Percentiles rank a stretch among this genome's conserved stretches.
phyloP scores from a whole-genome alignment of 1,140 invertebrate species.

The Babylonia areolata region DNA sequence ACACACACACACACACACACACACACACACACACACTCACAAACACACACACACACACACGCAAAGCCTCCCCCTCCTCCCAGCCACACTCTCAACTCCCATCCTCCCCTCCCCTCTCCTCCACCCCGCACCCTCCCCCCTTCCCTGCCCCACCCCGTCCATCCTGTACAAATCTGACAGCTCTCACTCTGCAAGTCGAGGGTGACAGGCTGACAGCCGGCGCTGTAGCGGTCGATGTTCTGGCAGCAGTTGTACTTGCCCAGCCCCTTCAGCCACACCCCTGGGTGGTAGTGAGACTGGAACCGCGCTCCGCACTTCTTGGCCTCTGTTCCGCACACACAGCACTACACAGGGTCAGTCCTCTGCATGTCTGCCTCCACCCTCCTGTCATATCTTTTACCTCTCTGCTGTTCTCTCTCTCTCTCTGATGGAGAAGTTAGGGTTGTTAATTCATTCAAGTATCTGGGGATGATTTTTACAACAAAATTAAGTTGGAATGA shows the following conservation, averaged over 20 bases:
- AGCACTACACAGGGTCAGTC: not conserved
- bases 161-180: not conserved
- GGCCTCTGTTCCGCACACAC: conserved; percentile 22
- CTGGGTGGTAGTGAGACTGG: conserved; percentile 34
- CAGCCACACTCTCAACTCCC: too few relatives aligned
- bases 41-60: too few relatives aligned
- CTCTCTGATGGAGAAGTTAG: too few relatives aligned
- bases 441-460: too few relatives aligned
- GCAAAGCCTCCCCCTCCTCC: too few relatives aligned
- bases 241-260: conserved; percentile 37
- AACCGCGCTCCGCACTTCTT: conserved; percentile 30
- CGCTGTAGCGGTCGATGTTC: not conserved
- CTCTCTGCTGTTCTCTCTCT: too few relatives aligned
- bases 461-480: too few relatives aligned
- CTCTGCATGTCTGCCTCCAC: too few relatives aligned
- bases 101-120: not conserved
- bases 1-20: too few relatives aligned
- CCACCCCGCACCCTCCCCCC: not conserved
- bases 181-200: conserved; percentile 7
- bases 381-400: too few relatives aligned
- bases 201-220: conserved; percentile 31
- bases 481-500: too few relatives aligned
- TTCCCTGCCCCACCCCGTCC: not conserved
- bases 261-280: conserved; percentile 28
- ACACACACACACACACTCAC: too few relatives aligned